Percentiles rank a stretch among this genome's conserved stretches.
Evolutionary conservation across 2,113 vertebrate species (phyloP).

Genomic region (Arothron firmamentum): DNA sequence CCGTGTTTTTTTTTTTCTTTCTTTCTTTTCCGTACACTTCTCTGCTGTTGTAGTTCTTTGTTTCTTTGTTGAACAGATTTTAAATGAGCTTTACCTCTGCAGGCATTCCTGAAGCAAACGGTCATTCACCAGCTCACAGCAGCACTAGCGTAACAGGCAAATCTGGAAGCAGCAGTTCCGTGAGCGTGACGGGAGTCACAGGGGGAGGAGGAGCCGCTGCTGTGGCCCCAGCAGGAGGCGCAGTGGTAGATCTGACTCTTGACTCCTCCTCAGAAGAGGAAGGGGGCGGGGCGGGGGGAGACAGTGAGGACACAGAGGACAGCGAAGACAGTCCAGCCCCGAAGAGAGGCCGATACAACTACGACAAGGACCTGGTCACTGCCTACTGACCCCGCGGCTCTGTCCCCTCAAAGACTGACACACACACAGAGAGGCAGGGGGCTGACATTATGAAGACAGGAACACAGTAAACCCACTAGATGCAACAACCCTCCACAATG

Average conservation of each 20-base stretch:
- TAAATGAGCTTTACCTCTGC: slow-evolving; percentile 11
- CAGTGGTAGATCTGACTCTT: slow-evolving; percentile 94
- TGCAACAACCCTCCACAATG: slow-evolving; percentile 45
- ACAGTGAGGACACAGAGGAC: slow-evolving; percentile 93
- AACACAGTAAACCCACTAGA: slow-evolving; percentile 52
- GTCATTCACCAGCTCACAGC: slow-evolving; percentile 81
- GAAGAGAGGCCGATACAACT: slow-evolving; percentile 89
- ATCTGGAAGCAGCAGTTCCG: slow-evolving; percentile 66
- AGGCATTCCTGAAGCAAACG: slow-evolving; percentile 86
- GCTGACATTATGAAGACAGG: slow-evolving; percentile 57
- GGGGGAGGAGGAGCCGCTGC: slow-evolving; percentile 36
- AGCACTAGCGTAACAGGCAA: slow-evolving; percentile 83
- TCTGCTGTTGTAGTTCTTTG: background rate
- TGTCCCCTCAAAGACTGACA: slow-evolving; percentile 62
- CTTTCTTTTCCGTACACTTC: background rate
- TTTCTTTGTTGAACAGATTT: background rate
- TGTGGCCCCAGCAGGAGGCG: slow-evolving; percentile 69
- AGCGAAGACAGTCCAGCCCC: slow-evolving; percentile 85
- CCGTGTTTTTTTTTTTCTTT: background rate
- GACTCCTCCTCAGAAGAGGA: slow-evolving; percentile 93
- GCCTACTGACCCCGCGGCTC: slow-evolving; percentile 84
- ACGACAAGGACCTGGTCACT: slow-evolving; percentile 93
- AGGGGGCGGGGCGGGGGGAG: slow-evolving; percentile 79
- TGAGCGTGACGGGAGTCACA: slow-evolving; percentile 54
- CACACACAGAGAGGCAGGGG: slow-evolving; percentile 53